Evolutionary conservation across 2,113 vertebrate genomes (phyloP).

Genomic region (Passer domesticus): DNA sequence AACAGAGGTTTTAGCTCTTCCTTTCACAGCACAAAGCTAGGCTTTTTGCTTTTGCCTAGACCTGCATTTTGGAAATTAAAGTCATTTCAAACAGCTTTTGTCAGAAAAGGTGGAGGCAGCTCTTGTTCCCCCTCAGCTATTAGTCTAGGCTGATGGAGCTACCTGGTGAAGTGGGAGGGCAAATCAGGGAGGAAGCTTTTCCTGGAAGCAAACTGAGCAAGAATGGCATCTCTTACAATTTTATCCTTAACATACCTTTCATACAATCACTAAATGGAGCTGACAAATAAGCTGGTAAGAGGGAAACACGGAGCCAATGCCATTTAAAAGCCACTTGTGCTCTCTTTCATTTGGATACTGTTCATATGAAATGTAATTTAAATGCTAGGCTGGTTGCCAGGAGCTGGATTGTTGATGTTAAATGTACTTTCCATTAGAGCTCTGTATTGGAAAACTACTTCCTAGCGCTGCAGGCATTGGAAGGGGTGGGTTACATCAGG

Average conservation of each 20-base stretch:
- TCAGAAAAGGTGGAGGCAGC: neutral
- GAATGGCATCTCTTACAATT: neutral
- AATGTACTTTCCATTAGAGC: constrained; percentile 62
- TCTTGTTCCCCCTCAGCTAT: neutral
- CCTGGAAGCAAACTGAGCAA: neutral
- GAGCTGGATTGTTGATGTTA: constrained; percentile 28
- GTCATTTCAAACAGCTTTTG: neutral
- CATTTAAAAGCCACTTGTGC: constrained; percentile 16
- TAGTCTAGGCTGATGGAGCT: neutral
- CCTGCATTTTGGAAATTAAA: neutral
- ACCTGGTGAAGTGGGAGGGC: neutral
- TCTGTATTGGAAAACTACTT: constrained; percentile 55
- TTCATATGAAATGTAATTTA: constrained; percentile 40
- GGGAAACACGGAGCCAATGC: neutral
- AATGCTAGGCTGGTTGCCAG: constrained; percentile 43
- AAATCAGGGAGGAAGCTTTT: neutral
- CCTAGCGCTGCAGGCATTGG: constrained; percentile 1
- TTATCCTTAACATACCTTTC: neutral
- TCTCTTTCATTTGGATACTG: constrained; percentile 3
- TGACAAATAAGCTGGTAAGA: neutral
- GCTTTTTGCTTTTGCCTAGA: neutral
- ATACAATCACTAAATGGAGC: neutral
- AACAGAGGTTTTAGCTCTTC: neutral
- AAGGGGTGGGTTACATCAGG: neutral
- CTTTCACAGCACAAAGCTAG: neutral